Base-by-base conservation (phyloP, 2,113 vertebrate genomes). In the Pithys albifrons region DNA sequence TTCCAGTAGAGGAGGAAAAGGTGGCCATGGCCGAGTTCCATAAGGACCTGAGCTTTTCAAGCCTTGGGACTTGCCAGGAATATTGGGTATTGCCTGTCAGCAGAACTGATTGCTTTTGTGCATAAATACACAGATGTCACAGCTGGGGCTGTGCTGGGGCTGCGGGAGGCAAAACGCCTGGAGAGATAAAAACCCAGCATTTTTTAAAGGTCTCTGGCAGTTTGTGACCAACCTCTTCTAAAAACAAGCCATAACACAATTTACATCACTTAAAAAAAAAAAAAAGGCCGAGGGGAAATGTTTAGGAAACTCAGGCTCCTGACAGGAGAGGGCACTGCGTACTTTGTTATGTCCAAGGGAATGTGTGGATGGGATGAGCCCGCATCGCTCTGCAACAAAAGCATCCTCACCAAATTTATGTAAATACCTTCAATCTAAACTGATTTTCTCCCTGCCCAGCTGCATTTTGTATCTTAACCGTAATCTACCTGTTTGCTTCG, bases 1-100 rank as follows among this genome's bases (percentile, higher is more conserved):
- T 46, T 62, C 59, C 59, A 10, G 24, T 1, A 24, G 12, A n/a
- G 76, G 33, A 69, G 51, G 64, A 70, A 22, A 23, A 73, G 51
- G 31, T 1, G 0, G 0, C 0, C 45, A 10, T 2, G 8, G 18
- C 46, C 54, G 0, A 0, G 6, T 46, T 55, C 49, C 4, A 1
- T 3, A 15, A 65, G n/a, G 43, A 35, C 10, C 20, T 46, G 72
- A 67, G 57, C 31, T n/a, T 78, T 66, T 28, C 6, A 7, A 28
- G 46, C 37, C 54, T n/a, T 33, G 55, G 55, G 25, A 2, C 20
- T 81, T 13, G 22, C n/a, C n/a, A 19, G 59, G 19, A 87, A 17
- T 61, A 9, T 7, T 59, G 13, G n/a, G 2, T 17, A 7, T 59
- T 52, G 31, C 31, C 51, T 0, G 0, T n/a, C 35, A 41, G 46